Base-by-base conservation (phyloP, 2,797 vertebrate species). In the Gephyroberyx darwinii region DNA sequence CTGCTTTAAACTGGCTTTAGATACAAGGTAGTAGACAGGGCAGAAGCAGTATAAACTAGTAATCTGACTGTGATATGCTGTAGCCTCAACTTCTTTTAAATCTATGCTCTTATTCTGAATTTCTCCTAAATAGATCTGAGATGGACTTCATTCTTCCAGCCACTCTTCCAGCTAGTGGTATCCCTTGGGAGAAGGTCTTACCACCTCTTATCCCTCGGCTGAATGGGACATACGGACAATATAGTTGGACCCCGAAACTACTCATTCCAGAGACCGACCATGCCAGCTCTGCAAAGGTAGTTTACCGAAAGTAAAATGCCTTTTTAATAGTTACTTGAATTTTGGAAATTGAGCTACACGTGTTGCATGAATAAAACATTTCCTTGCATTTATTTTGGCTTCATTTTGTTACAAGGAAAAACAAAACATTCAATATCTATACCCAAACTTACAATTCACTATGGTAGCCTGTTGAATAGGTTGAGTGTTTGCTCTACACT, bases 61-160 rank as follows among this genome's bases (percentile, higher is more conserved):
- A 41, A 12, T 12, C 39, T 13, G 33, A 35, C n/a, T 72, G 26
- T 26, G 4, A 9, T 14, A 17, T 43, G 5, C 16, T 61, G 33
- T 9, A 9, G 8, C 6, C 9, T 80, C 56, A 31, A 41, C 67
- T 71, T 26, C 30, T 41, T 30, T 17, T 1, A 43, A 41, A 2
- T 51, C 9, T 41, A 41, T 41, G 5, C 3, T 45, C 43, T 47
- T 60, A 2, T 26, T 45, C 5, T 22, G 4, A 13, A 1, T 39
- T 19, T 30, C 19, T 54, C 0, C n/a, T 45, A 2, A 39, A 3
- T 7, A 85, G 80, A 33, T 59, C 41, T 41, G 61, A 71, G 73
- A 95, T 95, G 94, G 93, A 94, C 80, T 94, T 94, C 80, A 86
- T 93, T 50, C 75, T 93, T 68, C 90, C 90, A 53, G 73, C 84